These are phyloP conservation scores for Drosophila lowei DNA, from an alignment of 1,140 invertebrate genomes.

Conservation along the genomic window DNA sequence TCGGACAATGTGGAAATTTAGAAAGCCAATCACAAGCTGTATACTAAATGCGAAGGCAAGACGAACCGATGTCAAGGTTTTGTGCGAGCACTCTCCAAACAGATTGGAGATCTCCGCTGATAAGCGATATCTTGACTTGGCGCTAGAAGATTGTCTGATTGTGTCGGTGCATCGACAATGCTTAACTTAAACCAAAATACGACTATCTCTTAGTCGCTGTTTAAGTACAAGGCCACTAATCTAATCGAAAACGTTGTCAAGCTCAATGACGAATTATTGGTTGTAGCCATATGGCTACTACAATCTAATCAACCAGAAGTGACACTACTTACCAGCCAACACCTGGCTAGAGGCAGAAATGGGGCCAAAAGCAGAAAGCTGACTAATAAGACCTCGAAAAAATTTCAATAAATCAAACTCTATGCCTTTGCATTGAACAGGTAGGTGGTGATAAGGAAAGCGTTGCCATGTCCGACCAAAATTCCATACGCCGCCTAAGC, in stretches of 20 bases:
- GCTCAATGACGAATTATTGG: conserved; percentile 15
- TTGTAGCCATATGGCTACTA: conserved; percentile 26
- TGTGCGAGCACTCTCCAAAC: conserved; percentile 15
- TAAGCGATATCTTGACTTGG: conserved; percentile 39
- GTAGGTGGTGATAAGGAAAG: conserved; percentile 50
- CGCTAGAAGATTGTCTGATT: conserved; percentile 1
- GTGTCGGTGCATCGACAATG: conserved; percentile 15
- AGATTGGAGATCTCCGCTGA: conserved; percentile 20
- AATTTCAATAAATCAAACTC: conserved; percentile 74
- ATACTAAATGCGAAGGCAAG: conserved; percentile 20
- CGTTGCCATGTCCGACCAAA: conserved; percentile 51
- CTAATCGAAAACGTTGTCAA: conserved; percentile 32
- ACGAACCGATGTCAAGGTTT: conserved; percentile 36
- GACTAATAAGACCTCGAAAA: conserved; percentile 42
- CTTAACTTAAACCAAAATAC: conserved; percentile 9
- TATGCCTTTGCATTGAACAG: conserved; percentile 38
- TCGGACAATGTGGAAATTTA: conserved; percentile 21
- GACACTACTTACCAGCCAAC: conserved; percentile 30
- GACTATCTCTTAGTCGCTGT: conserved; percentile 5
- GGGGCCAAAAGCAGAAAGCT: conserved; percentile 43
- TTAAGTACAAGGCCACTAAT: conserved; percentile 11
- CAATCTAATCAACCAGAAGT: conserved; percentile 53
- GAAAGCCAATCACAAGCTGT: background rate
- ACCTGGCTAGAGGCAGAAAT: conserved; percentile 18
- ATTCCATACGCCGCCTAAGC: conserved; percentile 76